Base-by-base conservation (phyloP, 2,797 vertebrate species). In the Hydrolagus colliei region DNA sequence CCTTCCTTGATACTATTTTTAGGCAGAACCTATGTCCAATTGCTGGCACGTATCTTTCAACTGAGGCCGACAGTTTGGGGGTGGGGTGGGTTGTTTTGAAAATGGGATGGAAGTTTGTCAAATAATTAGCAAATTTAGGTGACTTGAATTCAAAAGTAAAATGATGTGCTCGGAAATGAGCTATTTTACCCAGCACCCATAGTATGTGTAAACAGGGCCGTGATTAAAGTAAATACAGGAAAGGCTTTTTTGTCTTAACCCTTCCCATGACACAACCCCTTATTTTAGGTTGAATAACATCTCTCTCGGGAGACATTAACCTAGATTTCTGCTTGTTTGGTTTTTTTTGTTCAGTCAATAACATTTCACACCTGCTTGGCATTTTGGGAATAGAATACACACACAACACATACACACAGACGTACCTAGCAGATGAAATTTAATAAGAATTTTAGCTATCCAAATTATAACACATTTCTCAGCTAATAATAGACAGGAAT, bases 331-430 rank as follows among this genome's bases (percentile, higher is more conserved):
- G 18, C 65, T 84, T 12, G 20, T 32, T 67, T 35, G 62, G 18
- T 84, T 16, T 16, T 84, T 84, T 71, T 71, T 18, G 41, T 71
- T 84, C 16, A 84, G 32, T 68, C 11, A 22, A 16, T 68, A 82
- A 18, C 32, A 52, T 68, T 41, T 84, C 10, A 71, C 67, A 71
- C 16, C 18, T 41, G 32, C 5, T 71, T 71, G 52, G 63, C 41
- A 68, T 35, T 82, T 22, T 32, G 27, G 16, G 78, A 82, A 82
- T 82, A 67, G 67, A 35, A 35, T 41, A 20, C 14, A 68, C 16
- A 20, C 27, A 80, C 27, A 27, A 27, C 27, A 27, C 27, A 52
- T 18, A 12, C 18, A 20, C 65, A 52, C 41, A 52, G 3, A 52
- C 41, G 6, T 52, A 52, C 41, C 41, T 52, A 52, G 41, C 16